Percentiles rank a stretch among this genome's conserved stretches.
These are phyloP conservation scores for Eurytoma adleriae DNA, from an alignment of 2,888 invertebrate genomes.

Conservation along the genomic window DNA sequence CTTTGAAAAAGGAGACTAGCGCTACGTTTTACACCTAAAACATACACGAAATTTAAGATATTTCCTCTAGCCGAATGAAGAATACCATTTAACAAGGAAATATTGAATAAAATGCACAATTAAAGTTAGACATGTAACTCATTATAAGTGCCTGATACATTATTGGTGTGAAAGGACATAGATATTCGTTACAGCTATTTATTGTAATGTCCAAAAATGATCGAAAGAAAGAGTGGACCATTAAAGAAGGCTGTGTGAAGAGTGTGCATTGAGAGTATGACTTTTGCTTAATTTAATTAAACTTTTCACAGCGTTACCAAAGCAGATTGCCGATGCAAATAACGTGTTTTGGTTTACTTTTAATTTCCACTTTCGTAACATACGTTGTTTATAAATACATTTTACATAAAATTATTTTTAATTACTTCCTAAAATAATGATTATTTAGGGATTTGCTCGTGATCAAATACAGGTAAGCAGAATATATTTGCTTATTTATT, in stretches of 20 bases:
- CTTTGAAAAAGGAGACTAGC: conserved; percentile 20
- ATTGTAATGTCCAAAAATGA: conserved; percentile 39
- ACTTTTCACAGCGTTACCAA: conserved; percentile 10
- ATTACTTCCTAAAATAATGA: conserved; percentile 12
- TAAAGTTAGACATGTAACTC: conserved; percentile 32
- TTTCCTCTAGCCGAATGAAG: background rate
- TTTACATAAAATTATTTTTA: no score
- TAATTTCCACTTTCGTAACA: no score
- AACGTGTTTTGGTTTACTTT: no score
- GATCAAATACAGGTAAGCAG: conserved; percentile 38
- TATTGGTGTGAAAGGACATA: conserved; percentile 13
- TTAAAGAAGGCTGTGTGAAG: conserved; percentile 8
- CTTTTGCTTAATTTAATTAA: conserved; percentile 37
- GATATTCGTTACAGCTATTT: conserved; percentile 13
- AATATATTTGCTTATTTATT: conserved; percentile 24
- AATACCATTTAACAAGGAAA: conserved; percentile 10
- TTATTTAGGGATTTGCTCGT: conserved; percentile 23
- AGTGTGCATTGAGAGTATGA: conserved; percentile 13
- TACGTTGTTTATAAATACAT: no score
- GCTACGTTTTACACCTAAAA: conserved; percentile 14
- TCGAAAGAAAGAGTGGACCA: conserved; percentile 25
- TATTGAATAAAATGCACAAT: conserved; percentile 6
- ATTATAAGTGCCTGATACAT: conserved; percentile 25
- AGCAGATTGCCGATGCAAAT: no score
- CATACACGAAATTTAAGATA: conserved; percentile 13